Conservation (phyloP, 1,140 invertebrate species). For the Pseudomyrmex pallidus region DNA sequence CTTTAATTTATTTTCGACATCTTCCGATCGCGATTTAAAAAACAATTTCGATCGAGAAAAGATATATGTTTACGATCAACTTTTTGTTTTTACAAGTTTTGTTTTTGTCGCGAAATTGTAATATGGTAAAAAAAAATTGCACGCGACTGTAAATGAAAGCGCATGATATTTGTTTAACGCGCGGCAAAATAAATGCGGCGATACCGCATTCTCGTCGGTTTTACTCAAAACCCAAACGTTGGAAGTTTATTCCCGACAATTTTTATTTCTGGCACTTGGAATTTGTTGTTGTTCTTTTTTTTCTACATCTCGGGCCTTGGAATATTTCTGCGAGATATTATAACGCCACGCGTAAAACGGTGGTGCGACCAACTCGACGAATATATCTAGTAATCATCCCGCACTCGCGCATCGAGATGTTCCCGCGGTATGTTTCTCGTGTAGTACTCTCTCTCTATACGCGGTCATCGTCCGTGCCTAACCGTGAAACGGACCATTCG, state of each 20-base stretch:
- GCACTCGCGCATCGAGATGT: constrained; percentile 25
- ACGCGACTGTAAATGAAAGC: no score
- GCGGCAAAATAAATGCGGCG: not conserved
- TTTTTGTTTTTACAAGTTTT: no score
- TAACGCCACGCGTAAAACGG: not conserved
- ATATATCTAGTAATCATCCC: constrained; percentile 37
- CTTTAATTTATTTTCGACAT: not conserved
- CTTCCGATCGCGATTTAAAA: not conserved
- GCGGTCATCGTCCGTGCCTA: constrained; percentile 37
- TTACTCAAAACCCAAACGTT: no score
- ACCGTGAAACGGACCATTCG: constrained; percentile 53
- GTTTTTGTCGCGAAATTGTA: no score
- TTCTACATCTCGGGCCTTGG: not conserved
- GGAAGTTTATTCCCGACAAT: not conserved
- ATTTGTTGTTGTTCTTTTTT: not conserved
- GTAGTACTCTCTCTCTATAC: constrained; percentile 41
- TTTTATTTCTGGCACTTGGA: not conserved
- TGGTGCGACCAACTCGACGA: not conserved
- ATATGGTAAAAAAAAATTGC: no score
- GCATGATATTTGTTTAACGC: no score
- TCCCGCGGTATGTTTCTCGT: constrained; percentile 28
- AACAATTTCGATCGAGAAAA: not conserved
- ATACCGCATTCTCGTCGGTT: not conserved
- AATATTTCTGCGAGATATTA: not conserved
- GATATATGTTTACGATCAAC: not conserved